These are phyloP conservation scores for Seriola dumerili DNA, from an alignment of 2,113 vertebrate species.

Conservation along the genomic window DNA sequence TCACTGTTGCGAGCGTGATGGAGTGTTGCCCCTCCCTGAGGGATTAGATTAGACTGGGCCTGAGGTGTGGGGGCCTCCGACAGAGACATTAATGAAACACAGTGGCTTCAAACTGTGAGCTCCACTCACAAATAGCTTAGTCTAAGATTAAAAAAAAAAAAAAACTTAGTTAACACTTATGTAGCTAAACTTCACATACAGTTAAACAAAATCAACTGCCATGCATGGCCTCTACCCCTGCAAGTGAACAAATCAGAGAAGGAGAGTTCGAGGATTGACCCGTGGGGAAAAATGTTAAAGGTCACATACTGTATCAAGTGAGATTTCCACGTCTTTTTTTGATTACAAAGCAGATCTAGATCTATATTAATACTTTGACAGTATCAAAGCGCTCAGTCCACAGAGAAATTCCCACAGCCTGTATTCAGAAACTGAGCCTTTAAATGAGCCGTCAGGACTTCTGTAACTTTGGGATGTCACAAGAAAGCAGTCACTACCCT, in stretches of 20 bases:
- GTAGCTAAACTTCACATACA: neutral
- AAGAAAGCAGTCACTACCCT: no score
- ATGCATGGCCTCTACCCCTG: no score
- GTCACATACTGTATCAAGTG: no score
- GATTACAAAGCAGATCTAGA: no score
- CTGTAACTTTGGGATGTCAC: no score
- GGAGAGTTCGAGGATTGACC: neutral
- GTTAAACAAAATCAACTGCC: neutral
- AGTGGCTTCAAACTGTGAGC: constrained; percentile 54
- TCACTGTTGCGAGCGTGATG: constrained; percentile 52
- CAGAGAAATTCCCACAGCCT: no score
- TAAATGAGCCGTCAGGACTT: no score
- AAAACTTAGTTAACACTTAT: constrained; percentile 4
- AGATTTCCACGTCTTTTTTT: no score
- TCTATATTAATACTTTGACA: no score
- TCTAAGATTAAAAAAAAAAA: neutral
- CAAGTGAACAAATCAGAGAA: neutral
- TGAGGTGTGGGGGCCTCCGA: constrained; percentile 61
- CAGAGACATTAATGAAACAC: constrained; percentile 79
- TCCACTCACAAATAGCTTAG: constrained; percentile 37
- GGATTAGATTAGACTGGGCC: constrained; percentile 56
- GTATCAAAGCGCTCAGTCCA: no score
- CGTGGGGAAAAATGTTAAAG: neutral
- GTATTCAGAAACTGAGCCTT: no score
- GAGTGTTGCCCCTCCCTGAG: constrained; percentile 37